phyloP scores from a whole-genome alignment of 2,113 vertebrate genomes.

The Amazona vittata region DNA sequence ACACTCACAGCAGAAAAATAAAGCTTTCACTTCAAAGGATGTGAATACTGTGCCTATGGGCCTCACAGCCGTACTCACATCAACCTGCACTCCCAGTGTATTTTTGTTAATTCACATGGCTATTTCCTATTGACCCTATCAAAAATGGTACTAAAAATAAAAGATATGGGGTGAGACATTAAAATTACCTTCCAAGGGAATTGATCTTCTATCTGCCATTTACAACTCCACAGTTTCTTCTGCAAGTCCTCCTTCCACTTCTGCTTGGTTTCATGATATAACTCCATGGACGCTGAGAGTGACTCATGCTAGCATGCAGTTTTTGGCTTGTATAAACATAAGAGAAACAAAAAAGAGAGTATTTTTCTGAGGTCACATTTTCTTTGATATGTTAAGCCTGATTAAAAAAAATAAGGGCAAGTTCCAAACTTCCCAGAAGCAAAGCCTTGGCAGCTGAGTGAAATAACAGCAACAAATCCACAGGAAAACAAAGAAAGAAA shows the following conservation, averaged over 20 bases:
- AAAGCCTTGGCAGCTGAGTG: background rate
- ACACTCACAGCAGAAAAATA: background rate
- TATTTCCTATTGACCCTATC: background rate
- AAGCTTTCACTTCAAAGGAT: background rate
- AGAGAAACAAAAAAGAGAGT: rapidly evolving
- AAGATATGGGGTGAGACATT: background rate
- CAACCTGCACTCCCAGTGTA: background rate
- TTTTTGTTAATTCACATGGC: background rate
- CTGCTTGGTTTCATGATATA: background rate
- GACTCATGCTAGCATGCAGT: rapidly evolving
- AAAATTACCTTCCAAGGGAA: background rate
- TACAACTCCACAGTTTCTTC: background rate
- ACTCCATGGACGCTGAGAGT: background rate
- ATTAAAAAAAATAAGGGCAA: background rate
- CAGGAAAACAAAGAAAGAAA: slow-evolving; percentile 17
- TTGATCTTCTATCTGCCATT: background rate
- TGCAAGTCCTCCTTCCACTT: background rate
- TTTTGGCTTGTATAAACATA: background rate
- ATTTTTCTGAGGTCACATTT: background rate
- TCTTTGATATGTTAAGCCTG: background rate
- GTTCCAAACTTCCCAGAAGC: background rate
- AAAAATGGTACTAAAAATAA: background rate
- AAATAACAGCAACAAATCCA: background rate
- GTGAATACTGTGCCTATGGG: rapidly evolving
- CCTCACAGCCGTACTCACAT: background rate